Evolutionary conservation across 2,888 invertebrate species (phyloP), one percentile per base, ranked within the genome.

Genomic region (Drosophila limbata): DNA sequence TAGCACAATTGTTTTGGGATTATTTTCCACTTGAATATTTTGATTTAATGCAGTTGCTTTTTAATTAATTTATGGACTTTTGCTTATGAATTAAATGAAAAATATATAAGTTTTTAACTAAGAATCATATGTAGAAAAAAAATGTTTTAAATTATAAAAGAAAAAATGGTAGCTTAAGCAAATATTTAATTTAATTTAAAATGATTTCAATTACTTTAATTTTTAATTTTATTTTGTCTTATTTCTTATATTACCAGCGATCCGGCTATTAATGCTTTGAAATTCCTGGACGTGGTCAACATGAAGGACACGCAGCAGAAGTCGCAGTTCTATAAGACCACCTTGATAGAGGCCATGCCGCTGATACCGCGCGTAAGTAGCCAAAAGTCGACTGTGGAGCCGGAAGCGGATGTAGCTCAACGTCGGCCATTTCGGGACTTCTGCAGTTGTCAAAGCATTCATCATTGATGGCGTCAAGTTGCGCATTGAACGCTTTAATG

Each of bases 261-360:
- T 93, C 96, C 97, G 48, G 96, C 97, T 33, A 97, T 99, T 63
- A 96, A 96, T 84, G 98, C 98, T 15, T 94, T 99, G 84, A 98
- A 99, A 93, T 97, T 97, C 91, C 94, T 99, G 80, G 99, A 99
- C 92, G 96, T 97, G 70, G 96, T 98, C 90, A 96, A 96, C 88
- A 96, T 97, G 95, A 98, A 98, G 93, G 98, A 98, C 91, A 95
- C 97, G 0, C 95, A 95, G 64, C 96, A 97, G 91, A 98, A 98
- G 93, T 94, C 95, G 13, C 96, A 97, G 91, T 99, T 98, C 93
- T 98, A 98, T 93, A 95, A 96, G 78, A 96, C 95, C 82, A 97
- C 96, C 10, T 94, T 98, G 71, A 96, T 96, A 91, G 97, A 98
- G 89, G 95, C 96, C 40, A 94, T 98, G 86, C 97, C 97, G 51